Evolutionary conservation across 2,797 vertebrate genomes (phyloP).

Genomic region (Pangasius larnaudii): DNA sequence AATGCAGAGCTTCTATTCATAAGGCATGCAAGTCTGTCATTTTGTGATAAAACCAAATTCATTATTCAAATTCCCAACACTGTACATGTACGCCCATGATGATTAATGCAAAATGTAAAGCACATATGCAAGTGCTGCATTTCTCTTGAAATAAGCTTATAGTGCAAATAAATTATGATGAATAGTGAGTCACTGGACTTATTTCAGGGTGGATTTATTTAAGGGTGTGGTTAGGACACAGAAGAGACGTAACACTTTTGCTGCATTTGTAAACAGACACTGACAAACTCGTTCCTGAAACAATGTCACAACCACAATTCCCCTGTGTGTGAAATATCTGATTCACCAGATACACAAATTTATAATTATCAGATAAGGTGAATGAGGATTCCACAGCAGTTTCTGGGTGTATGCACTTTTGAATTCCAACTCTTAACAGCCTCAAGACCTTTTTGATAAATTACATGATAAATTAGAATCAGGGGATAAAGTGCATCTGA

Average conservation of each 20-base stretch:
- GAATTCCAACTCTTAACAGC: background rate
- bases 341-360: background rate
- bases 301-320: background rate
- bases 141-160: background rate
- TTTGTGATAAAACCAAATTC: background rate
- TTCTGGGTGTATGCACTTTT: background rate
- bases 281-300: no score
- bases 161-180: constrained; percentile 5
- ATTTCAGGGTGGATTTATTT: background rate
- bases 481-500: background rate
- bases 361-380: background rate
- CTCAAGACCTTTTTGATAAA: background rate
- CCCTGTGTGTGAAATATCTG: background rate
- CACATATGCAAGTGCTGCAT: background rate
- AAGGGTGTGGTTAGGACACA: background rate
- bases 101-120: background rate
- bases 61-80: background rate
- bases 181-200: constrained; percentile 22
- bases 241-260: background rate
- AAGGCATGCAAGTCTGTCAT: background rate
- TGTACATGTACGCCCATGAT: background rate
- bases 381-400: background rate
- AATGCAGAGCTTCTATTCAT: background rate
- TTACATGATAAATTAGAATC: background rate
- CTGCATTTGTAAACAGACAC: constrained; percentile 6